Conservation (phyloP, 2,797 vertebrate species). For the Yasuhikotakia modesta region DNA sequence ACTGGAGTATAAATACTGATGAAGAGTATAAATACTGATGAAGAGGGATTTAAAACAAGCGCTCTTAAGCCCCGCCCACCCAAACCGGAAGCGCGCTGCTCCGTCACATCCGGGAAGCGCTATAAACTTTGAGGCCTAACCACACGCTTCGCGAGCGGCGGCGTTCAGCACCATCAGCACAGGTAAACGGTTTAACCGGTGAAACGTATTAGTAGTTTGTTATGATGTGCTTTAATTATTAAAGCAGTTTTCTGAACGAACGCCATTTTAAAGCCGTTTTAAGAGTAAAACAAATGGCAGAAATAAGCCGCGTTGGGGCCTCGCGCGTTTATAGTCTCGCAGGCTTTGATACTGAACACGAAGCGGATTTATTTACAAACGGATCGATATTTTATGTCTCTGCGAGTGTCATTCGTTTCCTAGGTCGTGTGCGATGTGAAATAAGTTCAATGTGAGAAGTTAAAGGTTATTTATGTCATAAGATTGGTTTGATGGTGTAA, state of each 20-base stretch:
- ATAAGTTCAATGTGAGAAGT: background rate
- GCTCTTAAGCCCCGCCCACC: background rate
- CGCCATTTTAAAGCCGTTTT: too few species aligned
- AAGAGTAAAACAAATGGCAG: too few species aligned
- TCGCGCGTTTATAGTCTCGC: too few species aligned
- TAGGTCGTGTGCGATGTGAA: background rate
- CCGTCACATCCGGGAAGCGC: conserved; percentile 47
- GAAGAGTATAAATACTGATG: background rate
- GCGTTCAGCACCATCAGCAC: conserved; percentile 19
- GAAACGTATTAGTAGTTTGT: too few species aligned
- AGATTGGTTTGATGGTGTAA: background rate
- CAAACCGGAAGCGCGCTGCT: conserved; percentile 10
- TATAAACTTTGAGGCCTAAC: conserved; percentile 44
- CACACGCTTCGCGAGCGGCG: conserved; percentile 23
- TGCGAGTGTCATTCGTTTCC: too few species aligned
- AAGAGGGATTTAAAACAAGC: background rate
- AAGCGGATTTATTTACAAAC: too few species aligned
- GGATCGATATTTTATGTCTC: too few species aligned
- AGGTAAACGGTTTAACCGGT: too few species aligned
- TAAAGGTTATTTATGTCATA: background rate
- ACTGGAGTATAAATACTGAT: too few species aligned
- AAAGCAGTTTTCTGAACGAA: background rate
- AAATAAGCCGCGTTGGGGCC: too few species aligned
- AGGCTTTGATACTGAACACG: too few species aligned
- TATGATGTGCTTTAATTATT: background rate